Conservation (phyloP, 2,888 invertebrate genomes). For the Drosophila silvestris region DNA sequence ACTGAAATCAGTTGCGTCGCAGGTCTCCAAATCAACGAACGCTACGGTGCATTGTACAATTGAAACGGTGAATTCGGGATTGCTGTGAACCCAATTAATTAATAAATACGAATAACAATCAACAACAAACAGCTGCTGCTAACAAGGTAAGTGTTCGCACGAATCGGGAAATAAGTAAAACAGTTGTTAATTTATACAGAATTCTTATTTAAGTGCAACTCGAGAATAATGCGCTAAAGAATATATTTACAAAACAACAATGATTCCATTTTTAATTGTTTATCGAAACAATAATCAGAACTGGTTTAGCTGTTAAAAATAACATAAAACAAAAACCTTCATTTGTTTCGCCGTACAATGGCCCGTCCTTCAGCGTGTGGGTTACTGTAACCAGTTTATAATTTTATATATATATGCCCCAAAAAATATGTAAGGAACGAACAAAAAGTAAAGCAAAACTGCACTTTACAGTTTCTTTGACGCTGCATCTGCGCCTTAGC, state of each 20-base stretch:
- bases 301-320: conserved; percentile 34
- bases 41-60: conserved; percentile 50
- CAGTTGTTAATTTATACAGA: neutral
- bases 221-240: conserved; percentile 28
- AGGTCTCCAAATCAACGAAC: conserved; percentile 63
- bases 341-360: conserved; percentile 25
- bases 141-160: conserved; percentile 66
- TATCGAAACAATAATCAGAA: conserved; percentile 38
- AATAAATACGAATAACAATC: conserved; percentile 42
- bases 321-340: conserved; percentile 13
- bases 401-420: neutral
- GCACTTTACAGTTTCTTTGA: conserved; percentile 22
- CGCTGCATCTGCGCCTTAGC: conserved; percentile 6
- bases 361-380: conserved; percentile 54
- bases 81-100: conserved; percentile 37
- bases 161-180: conserved; percentile 5
- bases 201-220: neutral
- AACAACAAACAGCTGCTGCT: conserved; percentile 47
- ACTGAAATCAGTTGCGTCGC: conserved; percentile 67
- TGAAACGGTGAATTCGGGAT: conserved; percentile 24
- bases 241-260: conserved; percentile 4
- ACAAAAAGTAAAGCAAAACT: conserved; percentile 24
- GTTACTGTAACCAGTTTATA: conserved; percentile 63
- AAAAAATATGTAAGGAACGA: conserved; percentile 2
- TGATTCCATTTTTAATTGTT: conserved; percentile 18